Percentiles rank a stretch among this genome's conserved stretches.
Conservation (phyloP, 2,888 invertebrate species). For the Drosophila suboccidentalis region DNA sequence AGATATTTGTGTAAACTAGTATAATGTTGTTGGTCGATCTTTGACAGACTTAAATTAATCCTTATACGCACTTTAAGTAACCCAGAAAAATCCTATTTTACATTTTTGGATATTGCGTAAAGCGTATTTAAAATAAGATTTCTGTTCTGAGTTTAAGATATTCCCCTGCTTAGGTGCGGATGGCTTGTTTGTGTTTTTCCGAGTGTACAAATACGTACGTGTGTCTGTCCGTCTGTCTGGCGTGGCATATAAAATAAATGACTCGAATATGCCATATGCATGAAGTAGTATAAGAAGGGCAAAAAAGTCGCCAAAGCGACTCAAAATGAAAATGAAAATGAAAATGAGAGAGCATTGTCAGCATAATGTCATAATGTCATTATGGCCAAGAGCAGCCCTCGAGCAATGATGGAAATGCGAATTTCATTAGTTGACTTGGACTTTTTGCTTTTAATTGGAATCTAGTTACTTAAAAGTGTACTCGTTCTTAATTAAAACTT, state of each 20-base stretch:
- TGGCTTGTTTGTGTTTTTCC: no score
- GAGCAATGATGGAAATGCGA: constrained; percentile 1
- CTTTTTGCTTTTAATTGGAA: neutral
- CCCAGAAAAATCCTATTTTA: no score
- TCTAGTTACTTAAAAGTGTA: constrained; percentile 4
- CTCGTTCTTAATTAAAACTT: neutral
- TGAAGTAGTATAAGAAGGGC: neutral
- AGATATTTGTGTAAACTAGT: no score
- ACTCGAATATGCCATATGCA: constrained; percentile 22
- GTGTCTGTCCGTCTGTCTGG: neutral
- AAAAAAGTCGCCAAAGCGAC: constrained; percentile 11
- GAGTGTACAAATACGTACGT: neutral
- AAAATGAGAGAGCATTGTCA: constrained; percentile 22
- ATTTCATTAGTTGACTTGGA: constrained; percentile 5
- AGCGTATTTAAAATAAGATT: no score
- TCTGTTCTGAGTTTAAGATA: no score
- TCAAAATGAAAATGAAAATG: neutral
- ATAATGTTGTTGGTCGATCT: no score
- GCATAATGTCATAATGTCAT: constrained; percentile 22
- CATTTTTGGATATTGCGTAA: no score
- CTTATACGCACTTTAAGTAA: no score
- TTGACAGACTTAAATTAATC: no score
- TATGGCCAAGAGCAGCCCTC: constrained; percentile 3
- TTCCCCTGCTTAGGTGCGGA: no score
- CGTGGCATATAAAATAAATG: constrained; percentile 24